Evolutionary conservation across 1,140 invertebrate genomes (phyloP).

Genomic region (Rhizoglyphus robini): DNA sequence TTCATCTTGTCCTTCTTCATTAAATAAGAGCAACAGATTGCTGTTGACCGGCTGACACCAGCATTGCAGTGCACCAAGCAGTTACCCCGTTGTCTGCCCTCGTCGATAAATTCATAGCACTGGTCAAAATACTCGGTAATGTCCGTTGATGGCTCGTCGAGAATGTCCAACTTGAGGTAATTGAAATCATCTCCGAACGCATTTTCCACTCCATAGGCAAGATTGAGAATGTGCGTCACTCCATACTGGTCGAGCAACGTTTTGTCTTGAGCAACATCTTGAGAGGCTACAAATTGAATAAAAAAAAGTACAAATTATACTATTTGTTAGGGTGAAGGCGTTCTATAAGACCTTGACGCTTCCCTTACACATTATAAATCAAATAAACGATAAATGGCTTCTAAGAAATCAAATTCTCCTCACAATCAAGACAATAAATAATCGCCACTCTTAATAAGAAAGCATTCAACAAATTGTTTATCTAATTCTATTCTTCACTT

Average conservation of each 20-base stretch:
- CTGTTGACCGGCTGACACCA: constrained; percentile 70
- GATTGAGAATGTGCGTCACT: constrained; percentile 51
- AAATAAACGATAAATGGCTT: too few relatives aligned
- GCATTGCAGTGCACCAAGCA: constrained; percentile 77
- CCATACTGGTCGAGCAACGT: constrained; percentile 45
- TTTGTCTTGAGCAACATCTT: constrained; percentile 54
- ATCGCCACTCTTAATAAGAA: too few relatives aligned
- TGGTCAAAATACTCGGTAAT: constrained; percentile 30
- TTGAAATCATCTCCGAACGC: constrained; percentile 31
- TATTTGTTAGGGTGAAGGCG: too few relatives aligned
- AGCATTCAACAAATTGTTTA: too few relatives aligned
- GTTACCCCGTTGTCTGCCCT: constrained; percentile 38
- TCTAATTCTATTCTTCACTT: too few relatives aligned
- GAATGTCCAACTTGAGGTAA: constrained; percentile 33
- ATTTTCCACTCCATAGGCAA: constrained; percentile 30
- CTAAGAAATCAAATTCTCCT: too few relatives aligned
- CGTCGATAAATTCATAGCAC: constrained; percentile 33
- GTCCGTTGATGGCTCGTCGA: constrained; percentile 28
- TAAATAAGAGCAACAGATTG: constrained; percentile 64
- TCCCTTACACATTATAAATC: neutral
- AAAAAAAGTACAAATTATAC: neutral
- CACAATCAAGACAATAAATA: too few relatives aligned
- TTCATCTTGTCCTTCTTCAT: constrained; percentile 49
- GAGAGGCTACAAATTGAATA: constrained; percentile 45
- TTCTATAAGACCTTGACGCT: neutral